These are phyloP conservation scores for Prenolepis imparis DNA, from an alignment of 2,888 invertebrate species.

Conservation along the genomic window DNA sequence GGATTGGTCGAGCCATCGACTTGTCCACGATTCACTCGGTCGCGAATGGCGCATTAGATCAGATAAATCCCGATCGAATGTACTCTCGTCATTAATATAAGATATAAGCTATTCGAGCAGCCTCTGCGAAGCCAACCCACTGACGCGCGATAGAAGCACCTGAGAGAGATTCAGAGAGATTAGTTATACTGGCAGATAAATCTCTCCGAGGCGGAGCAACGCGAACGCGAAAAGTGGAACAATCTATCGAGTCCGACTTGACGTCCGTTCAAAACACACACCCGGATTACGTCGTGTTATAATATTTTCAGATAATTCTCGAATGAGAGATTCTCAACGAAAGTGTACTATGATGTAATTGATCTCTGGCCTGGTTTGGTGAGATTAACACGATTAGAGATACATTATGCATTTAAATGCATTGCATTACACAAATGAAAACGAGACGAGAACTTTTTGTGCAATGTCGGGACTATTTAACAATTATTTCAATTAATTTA, in stretches of 20 bases:
- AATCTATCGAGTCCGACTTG: slow-evolving; percentile 18
- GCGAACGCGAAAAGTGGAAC: slow-evolving; percentile 41
- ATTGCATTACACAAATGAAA: not conserved
- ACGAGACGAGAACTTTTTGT: not conserved
- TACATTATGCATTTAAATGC: not conserved
- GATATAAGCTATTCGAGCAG: slow-evolving; percentile 34
- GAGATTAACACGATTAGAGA: not conserved
- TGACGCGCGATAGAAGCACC: slow-evolving; percentile 42
- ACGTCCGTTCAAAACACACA: slow-evolving; percentile 2
- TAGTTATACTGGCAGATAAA: slow-evolving; percentile 60
- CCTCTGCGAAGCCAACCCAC: slow-evolving; percentile 22
- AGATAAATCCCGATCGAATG: slow-evolving; percentile 51
- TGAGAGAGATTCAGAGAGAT: slow-evolving; percentile 43
- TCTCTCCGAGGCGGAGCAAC: slow-evolving; percentile 55
- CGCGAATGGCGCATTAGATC: slow-evolving; percentile 57
- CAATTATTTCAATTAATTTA: too few relatives aligned
- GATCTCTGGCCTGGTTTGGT: not conserved
- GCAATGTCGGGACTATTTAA: not conserved
- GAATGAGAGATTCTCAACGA: slow-evolving; percentile 1
- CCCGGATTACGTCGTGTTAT: not conserved
- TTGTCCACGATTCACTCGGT: slow-evolving; percentile 53
- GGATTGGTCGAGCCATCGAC: slow-evolving; percentile 49
- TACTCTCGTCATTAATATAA: slow-evolving; percentile 60
- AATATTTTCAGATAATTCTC: slow-evolving; percentile 36
- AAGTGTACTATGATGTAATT: slow-evolving; percentile 17